Percentiles rank a stretch among this genome's conserved stretches.
phyloP scores from a whole-genome alignment of 2,113 vertebrate species.

The Chrysemys picta region DNA sequence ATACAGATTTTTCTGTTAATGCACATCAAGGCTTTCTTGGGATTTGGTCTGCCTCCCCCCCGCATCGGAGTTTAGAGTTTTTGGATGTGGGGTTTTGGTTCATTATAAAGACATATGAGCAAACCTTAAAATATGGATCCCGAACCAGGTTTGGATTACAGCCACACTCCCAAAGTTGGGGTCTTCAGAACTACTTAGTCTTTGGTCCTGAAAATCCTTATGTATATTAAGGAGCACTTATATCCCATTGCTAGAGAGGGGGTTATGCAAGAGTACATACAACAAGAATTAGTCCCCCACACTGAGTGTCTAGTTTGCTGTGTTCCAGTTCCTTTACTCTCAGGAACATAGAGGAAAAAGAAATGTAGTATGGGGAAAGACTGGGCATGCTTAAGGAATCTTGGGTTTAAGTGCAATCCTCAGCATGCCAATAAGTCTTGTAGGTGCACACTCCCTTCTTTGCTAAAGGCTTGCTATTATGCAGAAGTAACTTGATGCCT shows the following conservation, averaged over 20 bases:
- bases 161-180: no score
- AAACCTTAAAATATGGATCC: rapidly evolving
- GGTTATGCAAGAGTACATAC: no score
- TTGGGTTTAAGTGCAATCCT: rapidly evolving
- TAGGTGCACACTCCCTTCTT: no score
- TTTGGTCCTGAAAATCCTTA: no score
- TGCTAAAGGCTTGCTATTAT: not conserved
- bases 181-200: no score
- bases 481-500: not conserved
- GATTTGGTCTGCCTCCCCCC: not conserved
- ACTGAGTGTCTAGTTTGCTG: no score
- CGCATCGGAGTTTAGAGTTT: not conserved
- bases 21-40: not conserved
- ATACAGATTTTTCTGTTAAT: rapidly evolving
- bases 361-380: no score
- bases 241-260: no score
- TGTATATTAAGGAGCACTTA: no score
- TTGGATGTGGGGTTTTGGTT: rapidly evolving
- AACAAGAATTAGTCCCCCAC: no score
- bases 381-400: not conserved
- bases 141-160: not conserved
- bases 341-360: no score
- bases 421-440: not conserved
- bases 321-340: no score
- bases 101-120: not conserved